Evolutionary conservation across 2,888 invertebrate species (phyloP).

Genomic region (Choristoneura rosaceana): DNA sequence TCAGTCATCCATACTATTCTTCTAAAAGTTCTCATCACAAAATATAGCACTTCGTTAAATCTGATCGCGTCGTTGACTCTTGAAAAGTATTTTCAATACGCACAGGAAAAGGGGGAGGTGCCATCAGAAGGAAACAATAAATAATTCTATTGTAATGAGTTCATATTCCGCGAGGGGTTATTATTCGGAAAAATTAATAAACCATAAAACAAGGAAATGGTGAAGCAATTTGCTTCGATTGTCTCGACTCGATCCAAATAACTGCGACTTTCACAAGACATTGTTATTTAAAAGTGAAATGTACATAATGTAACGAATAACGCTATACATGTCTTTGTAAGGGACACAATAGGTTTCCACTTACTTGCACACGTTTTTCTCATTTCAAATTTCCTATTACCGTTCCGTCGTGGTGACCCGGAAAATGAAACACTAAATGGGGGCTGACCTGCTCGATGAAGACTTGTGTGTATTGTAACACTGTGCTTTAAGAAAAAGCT

Average conservation of each 20-base stretch:
- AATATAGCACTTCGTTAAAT: neutral
- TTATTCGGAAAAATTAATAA: constrained; percentile 35
- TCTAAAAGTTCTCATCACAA: neutral
- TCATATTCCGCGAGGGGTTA: neutral
- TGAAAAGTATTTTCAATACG: neutral
- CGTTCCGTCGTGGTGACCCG: neutral
- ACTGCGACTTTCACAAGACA: neutral
- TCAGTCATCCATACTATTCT: neutral
- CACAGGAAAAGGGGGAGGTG: neutral
- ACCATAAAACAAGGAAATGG: constrained; percentile 11
- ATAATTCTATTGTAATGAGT: constrained; percentile 21
- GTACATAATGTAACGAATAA: neutral
- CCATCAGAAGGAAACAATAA: constrained; percentile 21
- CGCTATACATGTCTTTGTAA: constrained; percentile 1
- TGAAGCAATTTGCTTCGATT: constrained; percentile 6
- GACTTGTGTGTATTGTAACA: too few species aligned
- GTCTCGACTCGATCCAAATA: neutral
- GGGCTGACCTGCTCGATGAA: neutral
- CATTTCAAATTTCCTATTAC: constrained; percentile 5
- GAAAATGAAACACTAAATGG: neutral
- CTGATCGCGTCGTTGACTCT: neutral
- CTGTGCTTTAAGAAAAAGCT: too few species aligned
- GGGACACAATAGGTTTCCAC: neutral
- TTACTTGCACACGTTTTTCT: constrained; percentile 8
- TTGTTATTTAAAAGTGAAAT: constrained; percentile 1